Conservation (phyloP, 2,888 invertebrate species). For the Tinea pellionella region DNA sequence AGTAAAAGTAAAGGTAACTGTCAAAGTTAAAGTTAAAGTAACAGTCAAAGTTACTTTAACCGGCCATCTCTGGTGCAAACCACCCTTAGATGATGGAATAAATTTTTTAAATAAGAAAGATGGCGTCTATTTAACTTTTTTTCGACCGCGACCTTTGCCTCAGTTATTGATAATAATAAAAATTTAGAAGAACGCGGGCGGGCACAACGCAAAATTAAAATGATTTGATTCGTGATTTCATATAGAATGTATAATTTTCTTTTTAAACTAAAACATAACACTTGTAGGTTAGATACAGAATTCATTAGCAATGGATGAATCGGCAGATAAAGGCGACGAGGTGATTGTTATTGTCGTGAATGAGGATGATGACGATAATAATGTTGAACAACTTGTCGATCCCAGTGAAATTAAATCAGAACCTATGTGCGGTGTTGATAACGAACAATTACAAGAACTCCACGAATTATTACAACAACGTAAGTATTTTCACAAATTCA, state of each 20-base stretch:
- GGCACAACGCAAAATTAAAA: not conserved
- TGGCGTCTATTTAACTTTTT: not conserved
- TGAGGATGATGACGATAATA: slow-evolving; percentile 20
- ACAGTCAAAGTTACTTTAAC: no score
- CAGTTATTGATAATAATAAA: not conserved
- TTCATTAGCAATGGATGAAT: not conserved
- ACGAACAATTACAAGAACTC: slow-evolving; percentile 1
- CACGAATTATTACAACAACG: not conserved
- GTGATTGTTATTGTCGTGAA: slow-evolving; percentile 28
- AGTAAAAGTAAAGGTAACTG: no score
- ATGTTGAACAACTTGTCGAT: slow-evolving; percentile 17
- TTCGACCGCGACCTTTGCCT: slow-evolving; percentile 3
- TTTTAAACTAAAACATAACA: not conserved
- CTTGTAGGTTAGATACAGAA: not conserved
- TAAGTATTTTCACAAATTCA: no score
- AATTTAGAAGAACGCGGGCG: not conserved
- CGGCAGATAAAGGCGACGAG: slow-evolving; percentile 24
- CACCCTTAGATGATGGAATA: no score
- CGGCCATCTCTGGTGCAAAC: no score
- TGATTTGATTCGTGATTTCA: not conserved
- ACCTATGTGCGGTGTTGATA: slow-evolving; percentile 21
- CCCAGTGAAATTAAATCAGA: not conserved
- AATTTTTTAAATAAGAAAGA: not conserved
- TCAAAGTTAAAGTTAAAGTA: no score
- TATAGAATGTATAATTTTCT: no score